Percentiles rank a stretch among this genome's conserved stretches.
Evolutionary conservation across 2,797 vertebrate genomes (phyloP).

Genomic region (Hyperoplus immaculatus): DNA sequence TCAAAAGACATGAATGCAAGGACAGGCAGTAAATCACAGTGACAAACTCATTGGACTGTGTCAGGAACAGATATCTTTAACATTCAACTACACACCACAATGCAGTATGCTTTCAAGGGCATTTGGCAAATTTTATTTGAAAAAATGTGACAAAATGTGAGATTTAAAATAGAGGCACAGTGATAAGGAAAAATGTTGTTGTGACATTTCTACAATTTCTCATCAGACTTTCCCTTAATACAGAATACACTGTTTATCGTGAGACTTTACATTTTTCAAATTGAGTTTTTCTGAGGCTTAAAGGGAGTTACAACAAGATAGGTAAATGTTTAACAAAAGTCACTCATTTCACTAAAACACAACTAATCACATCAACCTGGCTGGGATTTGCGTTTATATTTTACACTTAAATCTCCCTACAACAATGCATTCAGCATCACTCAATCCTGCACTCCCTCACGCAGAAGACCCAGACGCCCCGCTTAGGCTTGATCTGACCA

Average conservation of each 20-base stretch:
- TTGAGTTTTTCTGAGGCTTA: neutral
- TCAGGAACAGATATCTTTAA: constrained; percentile 6
- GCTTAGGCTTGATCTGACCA: constrained; percentile 40
- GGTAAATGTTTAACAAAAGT: too few species aligned
- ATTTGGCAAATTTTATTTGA: constrained; percentile 9
- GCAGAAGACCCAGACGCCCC: neutral
- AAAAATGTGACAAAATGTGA: neutral
- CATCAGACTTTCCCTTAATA: neutral
- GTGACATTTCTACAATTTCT: neutral
- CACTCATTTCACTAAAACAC: too few species aligned
- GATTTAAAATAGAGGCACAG: neutral
- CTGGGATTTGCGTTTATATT: neutral
- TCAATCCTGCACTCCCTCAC: neutral
- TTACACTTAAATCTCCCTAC: neutral
- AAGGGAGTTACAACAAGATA: neutral
- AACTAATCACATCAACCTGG: too few species aligned
- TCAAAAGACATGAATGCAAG: constrained; percentile 18
- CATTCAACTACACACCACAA: neutral
- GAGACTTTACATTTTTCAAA: neutral
- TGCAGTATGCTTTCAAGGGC: neutral
- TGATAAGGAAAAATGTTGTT: neutral
- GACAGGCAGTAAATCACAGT: neutral
- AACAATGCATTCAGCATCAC: neutral
- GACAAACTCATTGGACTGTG: constrained; percentile 1
- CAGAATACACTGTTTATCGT: neutral